Base-by-base conservation (phyloP, 2,797 vertebrate species). In the Limnodromus scolopaceus region DNA sequence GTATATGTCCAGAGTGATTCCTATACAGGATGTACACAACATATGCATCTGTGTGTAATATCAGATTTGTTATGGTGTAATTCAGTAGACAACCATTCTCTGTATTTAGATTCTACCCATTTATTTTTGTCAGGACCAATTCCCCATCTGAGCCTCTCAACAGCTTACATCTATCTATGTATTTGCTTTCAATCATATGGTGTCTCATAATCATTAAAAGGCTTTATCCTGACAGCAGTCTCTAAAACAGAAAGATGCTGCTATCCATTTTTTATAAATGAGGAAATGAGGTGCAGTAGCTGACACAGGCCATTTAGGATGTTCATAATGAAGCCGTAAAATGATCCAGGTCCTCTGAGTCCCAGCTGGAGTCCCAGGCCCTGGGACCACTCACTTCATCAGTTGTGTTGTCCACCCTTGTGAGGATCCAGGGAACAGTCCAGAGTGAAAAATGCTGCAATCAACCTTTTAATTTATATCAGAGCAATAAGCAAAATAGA, bases 181-280 rank as follows among this genome's bases (percentile, higher is more conserved):
- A 36, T 11, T 43, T 51, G 36, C 49, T 85, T 96, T 93, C 79
- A 43, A 25, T 68, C 57, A 49, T 16, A 6, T 34, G 34, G 32
- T 82, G 46, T 34, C 58, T 91, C 54, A 28, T 60, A 71, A 82
- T 80, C 64, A 61, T 80, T 85, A 86, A 61, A 74, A 64, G 65
- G 9, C 22, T 86, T 84, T 79, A 39, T 39, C 43, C 24, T 58
- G 51, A 69, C 17, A 76, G 10, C 11, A 28, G 61, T 81, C 38
- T 69, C 74, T 84, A 9, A 89, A 92, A 53, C 9, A 76, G 58
- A 64, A 43, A 80, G 11, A 13, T 8, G 43, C 19, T 36, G 32
- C 27, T 76, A 57, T 64, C 16, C 13, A 8, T 64, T 54, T 49
- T 75, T 70, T 64, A 75, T 34, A 60, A 68, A 75, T 1, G 2